Conservation (phyloP, 2,113 vertebrate species). For the Varanus salvator region DNA sequence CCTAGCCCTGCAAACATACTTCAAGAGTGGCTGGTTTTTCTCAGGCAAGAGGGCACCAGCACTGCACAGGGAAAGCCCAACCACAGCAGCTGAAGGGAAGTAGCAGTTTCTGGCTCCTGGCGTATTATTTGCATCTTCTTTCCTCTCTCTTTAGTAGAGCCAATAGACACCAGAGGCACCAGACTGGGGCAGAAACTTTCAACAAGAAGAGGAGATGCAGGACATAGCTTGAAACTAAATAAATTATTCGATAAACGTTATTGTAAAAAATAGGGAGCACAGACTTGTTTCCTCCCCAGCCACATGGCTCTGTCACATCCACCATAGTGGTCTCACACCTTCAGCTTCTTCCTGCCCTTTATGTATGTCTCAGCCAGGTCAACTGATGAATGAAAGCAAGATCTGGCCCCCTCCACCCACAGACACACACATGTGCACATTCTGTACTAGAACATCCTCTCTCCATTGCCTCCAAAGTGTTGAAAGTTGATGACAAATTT, state of each 20-base stretch:
- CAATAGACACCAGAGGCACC: not conserved
- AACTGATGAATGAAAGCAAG: not conserved
- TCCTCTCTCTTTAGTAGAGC: not conserved
- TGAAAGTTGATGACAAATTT: not conserved
- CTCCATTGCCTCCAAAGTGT: not conserved
- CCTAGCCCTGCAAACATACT: not conserved
- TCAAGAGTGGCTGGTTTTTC: not conserved
- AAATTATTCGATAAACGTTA: too few relatives aligned
- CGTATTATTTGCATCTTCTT: not conserved
- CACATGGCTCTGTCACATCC: too few relatives aligned
- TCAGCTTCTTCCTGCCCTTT: too few relatives aligned
- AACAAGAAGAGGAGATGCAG: not conserved
- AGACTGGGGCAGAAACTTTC: not conserved
- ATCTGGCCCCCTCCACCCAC: not conserved
- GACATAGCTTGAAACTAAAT: not conserved
- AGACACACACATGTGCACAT: not conserved
- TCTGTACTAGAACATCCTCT: not conserved
- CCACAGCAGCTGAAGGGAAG: not conserved
- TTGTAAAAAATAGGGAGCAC: too few relatives aligned
- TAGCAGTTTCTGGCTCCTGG: not conserved
- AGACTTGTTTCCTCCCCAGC: too few relatives aligned
- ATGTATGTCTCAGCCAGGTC: not conserved
- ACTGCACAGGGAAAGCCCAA: not conserved
- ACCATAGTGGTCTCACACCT: too few relatives aligned
- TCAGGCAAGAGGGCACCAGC: not conserved